Conservation (phyloP, 2,113 vertebrate species). For the Aptenodytes patagonicus region DNA sequence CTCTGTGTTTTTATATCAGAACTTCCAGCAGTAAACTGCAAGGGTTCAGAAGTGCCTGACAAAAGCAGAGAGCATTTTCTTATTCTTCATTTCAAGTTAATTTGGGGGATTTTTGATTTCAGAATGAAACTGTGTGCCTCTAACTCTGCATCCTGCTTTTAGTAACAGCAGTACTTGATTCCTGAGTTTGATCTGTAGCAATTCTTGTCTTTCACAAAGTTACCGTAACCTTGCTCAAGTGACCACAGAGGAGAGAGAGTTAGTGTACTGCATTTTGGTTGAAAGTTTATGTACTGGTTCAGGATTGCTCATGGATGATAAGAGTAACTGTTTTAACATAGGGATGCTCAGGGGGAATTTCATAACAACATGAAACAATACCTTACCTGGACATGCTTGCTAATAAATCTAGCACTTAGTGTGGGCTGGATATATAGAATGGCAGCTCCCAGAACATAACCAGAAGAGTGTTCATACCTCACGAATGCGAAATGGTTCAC, state of each 20-base stretch:
- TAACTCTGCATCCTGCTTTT: background rate
- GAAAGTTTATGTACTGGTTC: background rate
- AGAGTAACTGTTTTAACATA: background rate
- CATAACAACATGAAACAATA: background rate
- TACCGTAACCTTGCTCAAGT: background rate
- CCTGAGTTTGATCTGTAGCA: background rate
- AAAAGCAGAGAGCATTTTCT: background rate
- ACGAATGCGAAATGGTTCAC: background rate
- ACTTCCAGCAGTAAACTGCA: constrained; percentile 28
- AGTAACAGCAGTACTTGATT: background rate
- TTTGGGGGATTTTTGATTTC: background rate
- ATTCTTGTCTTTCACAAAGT: background rate
- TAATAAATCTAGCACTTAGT: background rate
- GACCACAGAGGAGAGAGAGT: background rate
- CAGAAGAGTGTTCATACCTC: background rate
- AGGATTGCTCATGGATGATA: background rate
- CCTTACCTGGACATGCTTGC: background rate
- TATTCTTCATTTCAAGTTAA: background rate
- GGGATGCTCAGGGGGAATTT: background rate
- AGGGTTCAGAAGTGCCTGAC: constrained; percentile 28
- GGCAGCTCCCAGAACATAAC: background rate
- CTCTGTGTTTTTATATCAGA: constrained; percentile 6
- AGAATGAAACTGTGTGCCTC: background rate
- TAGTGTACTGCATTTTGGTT: background rate
- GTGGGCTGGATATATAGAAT: background rate